These are phyloP conservation scores for Chrysocyon brachyurus DNA, from an alignment of 2,797 vertebrate species.

Conservation along the genomic window DNA sequence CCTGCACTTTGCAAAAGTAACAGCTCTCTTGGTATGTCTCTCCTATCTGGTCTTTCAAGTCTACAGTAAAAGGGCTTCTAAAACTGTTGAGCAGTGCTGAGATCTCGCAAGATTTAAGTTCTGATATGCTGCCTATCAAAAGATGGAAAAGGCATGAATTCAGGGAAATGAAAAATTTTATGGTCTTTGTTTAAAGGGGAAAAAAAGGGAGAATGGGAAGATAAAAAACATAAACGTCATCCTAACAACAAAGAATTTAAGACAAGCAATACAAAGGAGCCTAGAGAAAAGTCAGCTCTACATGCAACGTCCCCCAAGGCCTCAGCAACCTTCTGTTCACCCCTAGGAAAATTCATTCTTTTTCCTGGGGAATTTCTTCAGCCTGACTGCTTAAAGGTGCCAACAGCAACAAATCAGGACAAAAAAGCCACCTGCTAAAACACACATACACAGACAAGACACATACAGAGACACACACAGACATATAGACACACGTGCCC, in stretches of 20 bases:
- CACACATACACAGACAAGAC: background rate
- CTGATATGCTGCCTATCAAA: background rate
- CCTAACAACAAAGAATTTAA: background rate
- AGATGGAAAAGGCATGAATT: constrained; percentile 36
- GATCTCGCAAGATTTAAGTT: background rate
- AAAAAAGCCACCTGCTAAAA: constrained; percentile 5
- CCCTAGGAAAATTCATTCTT: constrained; percentile 40
- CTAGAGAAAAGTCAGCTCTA: background rate
- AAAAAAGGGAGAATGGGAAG: background rate
- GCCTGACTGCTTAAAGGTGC: background rate
- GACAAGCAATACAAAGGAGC: background rate
- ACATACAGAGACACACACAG: background rate
- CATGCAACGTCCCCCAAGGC: background rate
- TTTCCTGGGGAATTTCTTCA: constrained; percentile 59
- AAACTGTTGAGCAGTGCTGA: background rate
- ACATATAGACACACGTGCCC: too few relatives aligned
- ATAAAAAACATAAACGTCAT: background rate
- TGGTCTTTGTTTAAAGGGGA: background rate
- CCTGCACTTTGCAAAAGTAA: background rate
- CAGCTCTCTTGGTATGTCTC: background rate
- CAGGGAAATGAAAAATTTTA: constrained; percentile 10
- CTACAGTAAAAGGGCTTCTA: background rate
- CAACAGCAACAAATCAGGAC: constrained; percentile 50
- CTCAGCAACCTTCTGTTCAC: constrained; percentile 36
- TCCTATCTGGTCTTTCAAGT: background rate